Conservation (phyloP, 2,888 invertebrate species). For the Amaurobius ferox region DNA sequence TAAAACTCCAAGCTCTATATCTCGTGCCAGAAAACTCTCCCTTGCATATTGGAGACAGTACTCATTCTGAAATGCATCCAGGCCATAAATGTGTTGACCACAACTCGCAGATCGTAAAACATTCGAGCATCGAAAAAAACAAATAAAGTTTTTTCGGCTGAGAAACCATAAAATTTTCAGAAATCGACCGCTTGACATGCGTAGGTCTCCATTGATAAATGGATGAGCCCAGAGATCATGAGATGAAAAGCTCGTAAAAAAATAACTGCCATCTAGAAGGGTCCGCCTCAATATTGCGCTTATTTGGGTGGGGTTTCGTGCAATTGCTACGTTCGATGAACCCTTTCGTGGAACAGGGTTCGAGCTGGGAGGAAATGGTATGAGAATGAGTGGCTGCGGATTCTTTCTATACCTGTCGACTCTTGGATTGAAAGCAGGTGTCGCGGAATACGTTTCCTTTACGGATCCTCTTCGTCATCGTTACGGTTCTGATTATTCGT, state of each 20-base stretch:
- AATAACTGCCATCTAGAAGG: not conserved
- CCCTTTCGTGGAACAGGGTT: not conserved
- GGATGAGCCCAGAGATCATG: slow-evolving; percentile 10
- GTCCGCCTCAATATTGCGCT: slow-evolving; percentile 17
- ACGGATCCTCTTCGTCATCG: not conserved
- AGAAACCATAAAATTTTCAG: not conserved
- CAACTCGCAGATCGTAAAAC: no score
- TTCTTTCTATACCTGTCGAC: not conserved
- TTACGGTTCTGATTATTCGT: not conserved
- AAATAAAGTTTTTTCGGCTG: not conserved
- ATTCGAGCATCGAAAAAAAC: no score
- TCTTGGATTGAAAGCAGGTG: not conserved
- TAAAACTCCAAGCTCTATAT: no score
- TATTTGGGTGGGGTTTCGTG: slow-evolving; percentile 28
- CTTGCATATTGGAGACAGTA: no score
- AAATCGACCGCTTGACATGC: not conserved
- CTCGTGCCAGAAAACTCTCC: no score
- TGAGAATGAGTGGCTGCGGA: not conserved
- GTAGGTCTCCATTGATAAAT: slow-evolving; percentile 48
- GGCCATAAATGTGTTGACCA: no score
- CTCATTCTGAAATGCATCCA: no score
- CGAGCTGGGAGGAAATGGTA: not conserved
- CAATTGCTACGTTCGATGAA: slow-evolving; percentile 37
- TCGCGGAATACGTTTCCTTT: not conserved
- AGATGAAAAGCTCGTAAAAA: slow-evolving; percentile 13